Evolutionary conservation across 2,113 vertebrate genomes (phyloP).

Genomic region (Amazona vittata): DNA sequence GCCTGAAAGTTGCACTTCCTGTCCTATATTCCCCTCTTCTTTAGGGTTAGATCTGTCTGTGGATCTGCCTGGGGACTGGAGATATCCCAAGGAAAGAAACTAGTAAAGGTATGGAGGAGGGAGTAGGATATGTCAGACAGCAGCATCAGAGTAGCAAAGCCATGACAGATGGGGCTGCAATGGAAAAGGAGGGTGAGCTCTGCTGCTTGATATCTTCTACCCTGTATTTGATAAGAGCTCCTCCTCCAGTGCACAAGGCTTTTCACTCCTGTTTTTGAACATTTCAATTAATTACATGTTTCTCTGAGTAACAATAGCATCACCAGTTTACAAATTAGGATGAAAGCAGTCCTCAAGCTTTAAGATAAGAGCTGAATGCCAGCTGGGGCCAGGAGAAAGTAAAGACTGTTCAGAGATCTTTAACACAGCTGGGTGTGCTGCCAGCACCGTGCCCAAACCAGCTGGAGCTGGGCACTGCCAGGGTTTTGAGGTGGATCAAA

Average conservation of each 20-base stretch:
- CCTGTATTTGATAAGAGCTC: not conserved
- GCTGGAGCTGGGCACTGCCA: not conserved
- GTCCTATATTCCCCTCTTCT: rapidly evolving
- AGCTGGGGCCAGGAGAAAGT: not conserved
- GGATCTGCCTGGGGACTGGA: not conserved
- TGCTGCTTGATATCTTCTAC: not conserved
- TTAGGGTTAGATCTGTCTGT: not conserved
- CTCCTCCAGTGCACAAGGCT: not conserved
- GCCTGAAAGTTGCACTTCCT: not conserved
- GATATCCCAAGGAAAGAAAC: not conserved
- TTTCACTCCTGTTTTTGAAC: conserved; percentile 18
- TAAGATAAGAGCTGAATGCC: not conserved
- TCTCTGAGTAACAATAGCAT: conserved; percentile 12
- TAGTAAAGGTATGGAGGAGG: not conserved
- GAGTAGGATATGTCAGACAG: not conserved
- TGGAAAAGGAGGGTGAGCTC: not conserved
- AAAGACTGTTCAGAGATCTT: not conserved
- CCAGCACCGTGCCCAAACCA: not conserved
- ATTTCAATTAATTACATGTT: conserved; percentile 34
- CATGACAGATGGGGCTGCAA: not conserved
- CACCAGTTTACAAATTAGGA: not conserved
- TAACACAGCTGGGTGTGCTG: not conserved
- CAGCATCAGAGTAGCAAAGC: not conserved
- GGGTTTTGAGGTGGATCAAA: not conserved
- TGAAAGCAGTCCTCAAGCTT: conserved; percentile 32